phyloP scores from a whole-genome alignment of 2,888 invertebrate species.

The Bimastos eiseni region DNA sequence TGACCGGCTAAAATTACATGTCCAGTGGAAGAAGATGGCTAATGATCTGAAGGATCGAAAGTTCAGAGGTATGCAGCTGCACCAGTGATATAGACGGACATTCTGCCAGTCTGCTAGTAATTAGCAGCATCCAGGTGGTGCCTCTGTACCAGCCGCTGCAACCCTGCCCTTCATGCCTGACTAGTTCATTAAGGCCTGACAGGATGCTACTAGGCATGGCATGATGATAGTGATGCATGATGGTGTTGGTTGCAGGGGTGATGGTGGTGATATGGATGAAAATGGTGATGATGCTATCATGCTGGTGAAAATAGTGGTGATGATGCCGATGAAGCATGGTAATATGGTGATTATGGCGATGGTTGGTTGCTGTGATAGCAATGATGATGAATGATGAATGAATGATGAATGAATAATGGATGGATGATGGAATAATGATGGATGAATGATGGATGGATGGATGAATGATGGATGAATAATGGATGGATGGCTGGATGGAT shows the following conservation, averaged over 20 bases:
- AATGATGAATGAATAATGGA: too few relatives aligned
- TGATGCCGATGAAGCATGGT: neutral
- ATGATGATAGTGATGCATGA: neutral
- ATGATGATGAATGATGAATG: neutral
- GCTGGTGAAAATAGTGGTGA: neutral
- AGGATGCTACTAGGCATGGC: neutral
- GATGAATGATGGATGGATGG: too few relatives aligned
- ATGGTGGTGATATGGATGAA: neutral
- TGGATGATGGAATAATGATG: too few relatives aligned
- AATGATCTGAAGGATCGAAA: neutral
- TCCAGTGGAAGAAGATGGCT: neutral
- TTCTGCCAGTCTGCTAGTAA: neutral
- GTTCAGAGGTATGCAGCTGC: neutral
- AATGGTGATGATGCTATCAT: neutral
- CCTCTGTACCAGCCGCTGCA: neutral
- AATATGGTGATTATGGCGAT: too few relatives aligned
- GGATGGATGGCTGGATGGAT: too few relatives aligned
- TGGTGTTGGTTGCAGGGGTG: neutral
- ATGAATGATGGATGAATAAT: too few relatives aligned
- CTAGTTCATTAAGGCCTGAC: neutral
- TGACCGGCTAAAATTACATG: too few relatives aligned
- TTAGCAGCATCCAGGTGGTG: neutral
- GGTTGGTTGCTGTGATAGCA: too few relatives aligned
- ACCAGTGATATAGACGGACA: neutral
- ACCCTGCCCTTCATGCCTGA: neutral